Base-by-base conservation (phyloP, 2,113 vertebrate genomes). In the Aegithalos caudatus region DNA sequence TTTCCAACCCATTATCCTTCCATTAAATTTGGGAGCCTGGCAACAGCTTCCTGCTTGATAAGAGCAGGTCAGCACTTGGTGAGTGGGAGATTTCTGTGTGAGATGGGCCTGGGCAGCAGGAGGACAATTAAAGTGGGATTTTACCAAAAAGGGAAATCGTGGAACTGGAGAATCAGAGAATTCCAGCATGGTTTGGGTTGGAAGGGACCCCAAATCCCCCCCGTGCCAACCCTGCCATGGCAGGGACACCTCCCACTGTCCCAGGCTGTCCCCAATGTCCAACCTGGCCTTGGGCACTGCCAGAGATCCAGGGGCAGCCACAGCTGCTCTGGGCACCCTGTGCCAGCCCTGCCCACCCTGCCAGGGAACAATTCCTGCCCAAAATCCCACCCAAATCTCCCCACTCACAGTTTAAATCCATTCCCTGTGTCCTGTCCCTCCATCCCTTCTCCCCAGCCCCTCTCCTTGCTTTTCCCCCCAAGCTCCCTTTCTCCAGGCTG, bases 161-260 rank as follows among this genome's bases (percentile, higher is more conserved):
- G 37, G 40, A 47, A 53, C 5, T 0, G 7, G 21, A 16, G 21
- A 73, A 33, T 42, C 29, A 31, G 24, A 27, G 57, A 71, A 62
- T 70, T 9, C 48, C 40, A 42, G 12, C 7, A 10, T 12, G 21
- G 8, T 22, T 61, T 69, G 47, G 78, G 14, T 4, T 5, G 21
- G 23, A 5, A 18, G 6, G 61, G 47, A 27, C 2, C 25, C 1
- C 2, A 53, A 19, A 71, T 1, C 6, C 14, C 65, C 1, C 1
- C 29, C 48, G 20, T 31, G 1, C 35, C 54, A 12, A 7, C 33
- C 71, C 61, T 4, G 53, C 44, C 67, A 7, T 23, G 66, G 51
- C 53, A 81, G 61, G 70, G 69, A 76, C 69, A 11, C 45, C 69
- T 89, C 8, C 69, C 60, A 24, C 53, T 51, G 29, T 4, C 23